Base-by-base conservation (phyloP, 2,888 invertebrate species). In the Himalopsyche anomala region DNA sequence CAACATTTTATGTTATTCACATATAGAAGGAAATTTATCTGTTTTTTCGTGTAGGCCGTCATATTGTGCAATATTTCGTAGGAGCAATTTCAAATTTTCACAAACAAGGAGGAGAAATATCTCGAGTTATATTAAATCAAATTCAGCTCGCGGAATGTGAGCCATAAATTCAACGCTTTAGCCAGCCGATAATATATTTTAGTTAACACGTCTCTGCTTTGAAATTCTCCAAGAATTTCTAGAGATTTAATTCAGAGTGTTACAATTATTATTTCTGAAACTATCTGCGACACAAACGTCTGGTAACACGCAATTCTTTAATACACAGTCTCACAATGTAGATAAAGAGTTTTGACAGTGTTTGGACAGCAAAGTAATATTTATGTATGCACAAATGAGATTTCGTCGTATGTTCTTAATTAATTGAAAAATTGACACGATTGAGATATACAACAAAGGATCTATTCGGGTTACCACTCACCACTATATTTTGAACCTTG, bases 121-220 rank as follows among this genome's bases (percentile, higher is more conserved):
- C 62, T 62, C 19, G 80, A 80, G 28, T 40, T 38, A 38, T 54
- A 45, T n/a, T 84, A 82, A 82, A 84, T 87, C 84, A 84, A 79
- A 82, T 28, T 74, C 55, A 56, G 84, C 38, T 42, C 11, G 74
- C 56, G 69, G 82, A 54, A n/a, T 56, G 69, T 19, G 82, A 28
- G 54, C 80, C 38, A 83, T 84, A 84, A 82, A 84, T 87, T 54
- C 80, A 38, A 54, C 42, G 81, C 81, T 81, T 82, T 74, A 74
- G 69, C 12, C 51, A 38, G 83, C 56, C 54, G 69, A 80, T 80
- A 83, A 85, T 83, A 80, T 85, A 84, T 86, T 86, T 86, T 80
- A 84, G 83, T 86, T 86, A 86, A 81, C 84, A 69, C 62, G 54
- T 80, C 86, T 69, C 36, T 80, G 83, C 79, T 62, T 84, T 45